These are phyloP conservation scores for Saxidomus purpurata DNA, from an alignment of 1,140 invertebrate species.

Conservation along the genomic window DNA sequence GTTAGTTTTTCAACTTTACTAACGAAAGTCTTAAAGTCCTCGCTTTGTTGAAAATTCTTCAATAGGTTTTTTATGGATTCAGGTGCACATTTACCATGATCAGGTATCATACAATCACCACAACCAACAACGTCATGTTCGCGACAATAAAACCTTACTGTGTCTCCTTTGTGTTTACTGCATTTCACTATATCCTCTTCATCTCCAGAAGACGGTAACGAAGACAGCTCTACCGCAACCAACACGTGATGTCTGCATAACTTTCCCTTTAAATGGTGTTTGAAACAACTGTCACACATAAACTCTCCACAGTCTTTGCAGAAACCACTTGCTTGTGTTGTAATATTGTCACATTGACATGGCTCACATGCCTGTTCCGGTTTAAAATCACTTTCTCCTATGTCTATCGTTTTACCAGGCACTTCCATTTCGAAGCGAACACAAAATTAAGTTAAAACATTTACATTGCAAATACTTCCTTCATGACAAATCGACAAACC, in stretches of 20 bases:
- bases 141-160: too few relatives aligned
- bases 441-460: too few relatives aligned
- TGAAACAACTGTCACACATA: background rate
- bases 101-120: too few relatives aligned
- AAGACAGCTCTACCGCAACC: background rate
- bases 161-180: too few relatives aligned
- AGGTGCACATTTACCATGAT: too few relatives aligned
- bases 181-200: background rate
- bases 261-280: background rate
- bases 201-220: background rate
- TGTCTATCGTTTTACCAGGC: background rate
- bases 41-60: background rate
- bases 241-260: background rate
- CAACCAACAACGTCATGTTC: too few relatives aligned
- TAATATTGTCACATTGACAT: background rate
- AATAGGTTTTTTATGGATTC: background rate
- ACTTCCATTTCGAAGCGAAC: background rate
- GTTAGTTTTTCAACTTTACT: too few relatives aligned
- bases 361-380: background rate
- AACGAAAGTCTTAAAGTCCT: background rate
- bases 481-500: too few relatives aligned
- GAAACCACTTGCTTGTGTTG: background rate
- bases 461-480: too few relatives aligned
- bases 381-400: background rate
- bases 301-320: background rate